Conservation (phyloP, 2,113 vertebrate genomes). For the Balaenoptera acutorostrata region DNA sequence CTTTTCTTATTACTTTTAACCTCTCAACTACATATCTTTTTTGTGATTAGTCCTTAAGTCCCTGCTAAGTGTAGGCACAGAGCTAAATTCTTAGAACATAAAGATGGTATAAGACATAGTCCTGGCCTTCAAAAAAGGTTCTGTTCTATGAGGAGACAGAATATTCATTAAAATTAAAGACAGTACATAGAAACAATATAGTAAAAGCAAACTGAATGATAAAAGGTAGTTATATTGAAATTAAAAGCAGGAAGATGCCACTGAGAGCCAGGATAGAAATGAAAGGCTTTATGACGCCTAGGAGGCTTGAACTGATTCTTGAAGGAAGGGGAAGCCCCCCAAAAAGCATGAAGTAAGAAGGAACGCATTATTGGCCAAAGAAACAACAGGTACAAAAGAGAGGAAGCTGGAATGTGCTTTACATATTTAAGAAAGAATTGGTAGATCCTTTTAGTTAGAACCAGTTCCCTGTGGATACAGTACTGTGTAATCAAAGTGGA, state of each 20-base stretch:
- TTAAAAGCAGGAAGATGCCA: background rate
- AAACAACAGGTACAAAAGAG: background rate
- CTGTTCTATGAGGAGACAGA: background rate
- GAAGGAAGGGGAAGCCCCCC: background rate
- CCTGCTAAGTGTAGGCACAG: background rate
- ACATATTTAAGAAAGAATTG: background rate
- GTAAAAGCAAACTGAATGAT: background rate
- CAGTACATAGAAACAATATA: background rate
- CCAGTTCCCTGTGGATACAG: no score
- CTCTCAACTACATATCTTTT: background rate
- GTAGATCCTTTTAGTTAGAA: background rate
- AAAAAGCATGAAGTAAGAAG: background rate
- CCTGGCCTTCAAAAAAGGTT: background rate
- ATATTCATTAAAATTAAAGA: conserved; percentile 5
- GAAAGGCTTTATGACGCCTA: background rate
- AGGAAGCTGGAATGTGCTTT: background rate
- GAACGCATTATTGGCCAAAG: background rate
- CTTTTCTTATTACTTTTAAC: background rate
- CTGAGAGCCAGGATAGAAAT: background rate
- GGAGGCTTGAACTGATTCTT: background rate
- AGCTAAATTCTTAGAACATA: background rate
- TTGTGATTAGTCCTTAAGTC: conserved; percentile 32
- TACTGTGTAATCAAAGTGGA: background rate
- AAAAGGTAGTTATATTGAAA: background rate
- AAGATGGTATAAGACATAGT: background rate